These are phyloP conservation scores for Leptopilina clavipes DNA, from an alignment of 1,140 invertebrate species.

Conservation along the genomic window DNA sequence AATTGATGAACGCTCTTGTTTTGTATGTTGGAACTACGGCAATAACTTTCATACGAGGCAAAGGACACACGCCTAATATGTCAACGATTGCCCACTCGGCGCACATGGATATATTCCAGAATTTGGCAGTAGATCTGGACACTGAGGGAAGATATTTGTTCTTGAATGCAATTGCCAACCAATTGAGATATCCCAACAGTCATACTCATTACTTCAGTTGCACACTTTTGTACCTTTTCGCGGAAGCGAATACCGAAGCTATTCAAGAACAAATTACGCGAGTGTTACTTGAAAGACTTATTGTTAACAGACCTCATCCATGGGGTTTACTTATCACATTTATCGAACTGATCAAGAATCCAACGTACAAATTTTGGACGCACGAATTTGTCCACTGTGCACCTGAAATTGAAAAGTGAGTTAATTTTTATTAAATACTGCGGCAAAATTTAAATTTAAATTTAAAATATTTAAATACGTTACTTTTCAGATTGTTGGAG, in stretches of 20 bases:
- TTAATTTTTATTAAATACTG: too few relatives aligned
- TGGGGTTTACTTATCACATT: conserved; percentile 99
- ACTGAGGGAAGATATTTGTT: conserved; percentile 98
- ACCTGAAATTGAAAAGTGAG: conserved; percentile 98
- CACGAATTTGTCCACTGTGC: conserved; percentile 99
- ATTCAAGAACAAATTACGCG: conserved; percentile 95
- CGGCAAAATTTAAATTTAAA: too few relatives aligned
- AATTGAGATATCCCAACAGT: conserved; percentile 98
- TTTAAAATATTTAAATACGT: conserved; percentile 48
- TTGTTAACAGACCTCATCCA: conserved; percentile 98
- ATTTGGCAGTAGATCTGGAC: conserved; percentile 97
- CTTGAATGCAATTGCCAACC: conserved; percentile 98
- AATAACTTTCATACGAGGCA: conserved; percentile 89
- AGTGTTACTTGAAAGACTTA: conserved; percentile 96
- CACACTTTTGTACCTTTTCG: conserved; percentile 96
- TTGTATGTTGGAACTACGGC: conserved; percentile 98
- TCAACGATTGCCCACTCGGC: conserved; percentile 97
- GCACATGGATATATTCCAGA: conserved; percentile 99
- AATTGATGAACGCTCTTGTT: conserved; percentile 96
- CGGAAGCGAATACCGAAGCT: conserved; percentile 97
- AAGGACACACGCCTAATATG: conserved; percentile 94
- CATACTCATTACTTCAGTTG: conserved; percentile 99
- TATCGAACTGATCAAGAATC: conserved; percentile 99
- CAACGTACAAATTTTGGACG: conserved; percentile 98
- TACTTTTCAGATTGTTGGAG: conserved; percentile 87